phyloP scores from a whole-genome alignment of 2,113 vertebrate genomes.

The Scalopus aquaticus region DNA sequence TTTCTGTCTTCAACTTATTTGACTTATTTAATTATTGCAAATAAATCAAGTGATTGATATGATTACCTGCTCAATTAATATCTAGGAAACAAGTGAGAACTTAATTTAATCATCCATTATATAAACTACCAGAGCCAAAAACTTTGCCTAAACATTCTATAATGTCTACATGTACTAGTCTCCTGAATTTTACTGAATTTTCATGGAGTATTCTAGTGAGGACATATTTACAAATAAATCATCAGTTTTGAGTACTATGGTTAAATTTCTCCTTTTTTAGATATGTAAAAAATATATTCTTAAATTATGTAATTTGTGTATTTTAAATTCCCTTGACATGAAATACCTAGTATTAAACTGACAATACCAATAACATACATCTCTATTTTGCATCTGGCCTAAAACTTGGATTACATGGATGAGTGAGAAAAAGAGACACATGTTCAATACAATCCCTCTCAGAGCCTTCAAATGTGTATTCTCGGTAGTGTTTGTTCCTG shows the following conservation, averaged over 20 bases:
- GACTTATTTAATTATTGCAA: constrained; percentile 49
- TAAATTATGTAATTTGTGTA: background rate
- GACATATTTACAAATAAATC: constrained; percentile 14
- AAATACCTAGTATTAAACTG: background rate
- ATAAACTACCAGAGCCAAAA: background rate
- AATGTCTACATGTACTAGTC: background rate
- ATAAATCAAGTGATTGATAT: constrained; percentile 22
- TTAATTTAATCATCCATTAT: constrained; percentile 4
- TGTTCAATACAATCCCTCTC: background rate
- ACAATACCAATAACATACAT: background rate
- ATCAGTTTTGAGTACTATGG: background rate
- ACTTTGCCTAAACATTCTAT: background rate
- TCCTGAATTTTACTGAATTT: background rate
- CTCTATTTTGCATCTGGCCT: background rate
- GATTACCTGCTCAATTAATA: constrained; percentile 19
- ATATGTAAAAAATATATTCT: background rate
- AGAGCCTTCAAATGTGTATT: background rate
- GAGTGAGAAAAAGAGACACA: background rate
- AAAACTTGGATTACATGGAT: background rate
- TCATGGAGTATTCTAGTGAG: too few relatives aligned
- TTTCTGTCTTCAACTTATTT: constrained; percentile 5
- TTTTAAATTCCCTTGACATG: background rate
- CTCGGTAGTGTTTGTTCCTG: background rate
- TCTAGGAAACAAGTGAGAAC: background rate
- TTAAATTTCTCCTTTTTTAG: background rate